Base-by-base conservation (phyloP, 1,140 invertebrate genomes). In the Penaeus chinensis region DNA sequence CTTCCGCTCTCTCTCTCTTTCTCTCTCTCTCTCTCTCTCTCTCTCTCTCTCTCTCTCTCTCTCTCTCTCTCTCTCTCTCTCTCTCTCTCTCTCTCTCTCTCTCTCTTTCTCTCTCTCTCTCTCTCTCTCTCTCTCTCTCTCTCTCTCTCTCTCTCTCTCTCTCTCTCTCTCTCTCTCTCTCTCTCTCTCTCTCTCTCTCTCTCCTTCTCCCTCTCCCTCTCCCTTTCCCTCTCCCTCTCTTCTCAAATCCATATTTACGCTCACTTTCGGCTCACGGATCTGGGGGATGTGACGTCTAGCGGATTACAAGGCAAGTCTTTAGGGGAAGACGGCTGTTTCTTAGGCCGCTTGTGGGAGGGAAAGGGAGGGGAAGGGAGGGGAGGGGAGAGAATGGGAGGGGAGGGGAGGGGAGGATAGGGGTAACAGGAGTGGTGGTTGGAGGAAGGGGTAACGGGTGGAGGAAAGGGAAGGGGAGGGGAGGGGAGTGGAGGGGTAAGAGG, bases 21-120 rank as follows among this genome's bases (percentile, higher is more conserved):
- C 54, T 54, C 54, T 54, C 54, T 54, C 16, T 54, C 54, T 16
- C 54, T 16, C 11, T 54, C 54, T 54, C 54, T 47, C 47, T 47
- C 11, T 47, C 47, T 47, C 11, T 13, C 47, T 47, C 47, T 47
- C 47, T 47, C 47, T 47, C 47, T 47, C 47, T 47, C 47, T 47
- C 54, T 54, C 54, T 54, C 54, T 13, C 54, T 20, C 76, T 78
- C 20, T 47, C 54, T 78, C 37, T 78, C 69, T 54, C 54, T 32
- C 18, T 37, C 74, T 77, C 71, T 61, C 47, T 84, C 61, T 84
- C 62, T 78, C 62, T 84, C 69, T 74, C 62, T 78, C 47, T 54
- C 27, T 20, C 62, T 7, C 20, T n/a, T 62, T 37, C 22, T 71
- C 66, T 24, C 37, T 37, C 37, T 5, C 37, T 3, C 37, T 5